These are phyloP conservation scores for Drosophila prostipennis DNA, from an alignment of 2,888 invertebrate species.

Conservation along the genomic window DNA sequence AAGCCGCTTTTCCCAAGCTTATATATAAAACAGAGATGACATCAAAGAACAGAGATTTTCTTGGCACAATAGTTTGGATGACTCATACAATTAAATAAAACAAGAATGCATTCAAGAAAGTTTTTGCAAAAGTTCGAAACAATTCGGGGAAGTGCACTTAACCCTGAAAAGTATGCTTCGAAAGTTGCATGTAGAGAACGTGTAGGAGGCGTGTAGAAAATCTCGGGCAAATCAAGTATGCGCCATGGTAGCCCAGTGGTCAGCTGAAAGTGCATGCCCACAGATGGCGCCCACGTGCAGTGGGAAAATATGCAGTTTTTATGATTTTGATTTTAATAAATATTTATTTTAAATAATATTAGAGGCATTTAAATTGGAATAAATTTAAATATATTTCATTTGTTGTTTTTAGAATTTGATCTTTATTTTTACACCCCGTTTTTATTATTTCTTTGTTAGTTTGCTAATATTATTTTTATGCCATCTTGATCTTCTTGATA, in stretches of 20 bases:
- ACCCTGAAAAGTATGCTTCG: slow-evolving; percentile 14
- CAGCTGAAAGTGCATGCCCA: slow-evolving; percentile 7
- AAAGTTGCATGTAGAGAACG: slow-evolving; percentile 25
- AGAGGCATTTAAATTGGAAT: no score
- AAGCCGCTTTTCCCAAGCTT: slow-evolving; percentile 1
- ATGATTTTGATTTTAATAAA: no score
- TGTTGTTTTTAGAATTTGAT: no score
- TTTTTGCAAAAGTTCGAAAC: background rate
- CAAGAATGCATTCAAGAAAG: background rate
- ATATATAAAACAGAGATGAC: no score
- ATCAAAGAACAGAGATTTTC: background rate
- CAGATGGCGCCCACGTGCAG: slow-evolving; percentile 18
- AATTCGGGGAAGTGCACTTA: slow-evolving; percentile 1
- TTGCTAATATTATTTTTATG: no score
- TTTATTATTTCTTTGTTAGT: no score
- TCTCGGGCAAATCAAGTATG: slow-evolving; percentile 14
- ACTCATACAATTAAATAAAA: slow-evolving; percentile 15
- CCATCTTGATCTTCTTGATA: no score
- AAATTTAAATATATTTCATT: no score
- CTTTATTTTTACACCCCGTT: no score
- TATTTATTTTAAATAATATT: no score
- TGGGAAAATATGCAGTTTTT: background rate
- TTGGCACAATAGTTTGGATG: background rate
- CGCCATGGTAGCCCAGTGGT: background rate
- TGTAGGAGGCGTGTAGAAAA: slow-evolving; percentile 10